These are phyloP conservation scores for Yponomeuta plumbellus DNA, from an alignment of 2,888 invertebrate genomes.

Conservation along the genomic window DNA sequence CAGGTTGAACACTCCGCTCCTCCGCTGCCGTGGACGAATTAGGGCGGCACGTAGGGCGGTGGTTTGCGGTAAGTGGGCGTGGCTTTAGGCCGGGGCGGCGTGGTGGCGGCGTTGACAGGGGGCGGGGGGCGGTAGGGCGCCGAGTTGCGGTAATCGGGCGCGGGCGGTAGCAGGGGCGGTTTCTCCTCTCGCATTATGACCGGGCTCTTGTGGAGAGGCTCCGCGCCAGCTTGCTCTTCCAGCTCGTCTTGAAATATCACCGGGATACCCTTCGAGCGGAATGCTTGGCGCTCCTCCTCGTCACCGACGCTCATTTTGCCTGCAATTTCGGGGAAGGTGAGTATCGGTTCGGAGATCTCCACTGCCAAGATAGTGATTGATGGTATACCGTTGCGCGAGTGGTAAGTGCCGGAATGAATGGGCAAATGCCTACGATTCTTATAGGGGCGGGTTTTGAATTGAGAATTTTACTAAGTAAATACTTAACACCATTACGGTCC, in stretches of 20 bases:
- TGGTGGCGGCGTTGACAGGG: conserved; percentile 85
- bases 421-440: neutral
- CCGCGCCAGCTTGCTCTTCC: conserved; percentile 92
- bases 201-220: conserved; percentile 92
- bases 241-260: conserved; percentile 98
- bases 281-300: conserved; percentile 88
- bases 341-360: no score
- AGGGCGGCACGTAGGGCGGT: conserved; percentile 98
- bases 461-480: no score
- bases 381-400: neutral
- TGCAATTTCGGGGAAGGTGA: conserved; percentile 34
- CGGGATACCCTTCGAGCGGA: conserved; percentile 91
- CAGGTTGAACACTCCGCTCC: neutral
- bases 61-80: conserved; percentile 96
- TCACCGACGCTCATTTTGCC: conserved; percentile 83
- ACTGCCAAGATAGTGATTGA: neutral
- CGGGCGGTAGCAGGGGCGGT: conserved; percentile 91
- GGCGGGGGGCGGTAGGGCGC: conserved; percentile 95
- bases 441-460: no score
- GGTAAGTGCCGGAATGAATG: neutral
- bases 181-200: conserved; percentile 97
- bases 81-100: conserved; percentile 87
- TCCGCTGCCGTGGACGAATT: conserved; percentile 56
- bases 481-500: no score
- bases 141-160: conserved; percentile 79